phyloP scores from a whole-genome alignment of 2,888 invertebrate genomes.

The Micoletzkya japonica region DNA sequence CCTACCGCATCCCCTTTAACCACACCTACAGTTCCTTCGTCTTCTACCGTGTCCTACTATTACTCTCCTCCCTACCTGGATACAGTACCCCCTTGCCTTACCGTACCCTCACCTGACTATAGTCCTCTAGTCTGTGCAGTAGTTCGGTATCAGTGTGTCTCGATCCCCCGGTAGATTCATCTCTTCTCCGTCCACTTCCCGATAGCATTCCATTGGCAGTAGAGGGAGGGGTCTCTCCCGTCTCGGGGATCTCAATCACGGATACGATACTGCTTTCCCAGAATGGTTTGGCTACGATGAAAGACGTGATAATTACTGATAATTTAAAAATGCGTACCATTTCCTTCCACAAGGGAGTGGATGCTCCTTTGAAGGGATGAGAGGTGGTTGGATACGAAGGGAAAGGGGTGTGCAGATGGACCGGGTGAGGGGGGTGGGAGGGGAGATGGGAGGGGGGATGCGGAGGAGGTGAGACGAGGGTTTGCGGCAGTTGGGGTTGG shows the following conservation, averaged over 20 bases:
- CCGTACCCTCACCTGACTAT: conserved; percentile 28
- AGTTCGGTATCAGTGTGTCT: conserved; percentile 29
- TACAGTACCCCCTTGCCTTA: neutral
- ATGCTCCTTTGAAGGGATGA: too few species aligned
- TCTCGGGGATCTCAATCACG: conserved; percentile 14
- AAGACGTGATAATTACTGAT: neutral
- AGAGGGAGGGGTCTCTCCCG: conserved; percentile 12
- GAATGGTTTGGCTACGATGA: neutral
- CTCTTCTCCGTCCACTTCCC: conserved; percentile 16
- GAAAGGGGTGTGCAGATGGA: neutral
- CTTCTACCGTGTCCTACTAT: too few species aligned
- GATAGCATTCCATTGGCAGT: neutral
- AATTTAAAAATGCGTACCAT: neutral
- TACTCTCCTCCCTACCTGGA: neutral
- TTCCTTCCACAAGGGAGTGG: conserved; percentile 7
- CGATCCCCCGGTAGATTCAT: neutral
- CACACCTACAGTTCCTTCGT: too few species aligned
- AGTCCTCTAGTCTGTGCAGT: conserved; percentile 33
- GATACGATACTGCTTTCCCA: neutral
- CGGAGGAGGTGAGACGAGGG: neutral
- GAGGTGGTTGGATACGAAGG: too few species aligned
- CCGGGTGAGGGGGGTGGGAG: neutral
- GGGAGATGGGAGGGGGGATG: neutral
- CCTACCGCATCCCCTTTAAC: neutral
- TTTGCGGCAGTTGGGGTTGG: neutral